Percentiles rank a stretch among this genome's conserved stretches.
Conservation (phyloP, 2,888 invertebrate species). For the Mesorhabditis sp. region DNA sequence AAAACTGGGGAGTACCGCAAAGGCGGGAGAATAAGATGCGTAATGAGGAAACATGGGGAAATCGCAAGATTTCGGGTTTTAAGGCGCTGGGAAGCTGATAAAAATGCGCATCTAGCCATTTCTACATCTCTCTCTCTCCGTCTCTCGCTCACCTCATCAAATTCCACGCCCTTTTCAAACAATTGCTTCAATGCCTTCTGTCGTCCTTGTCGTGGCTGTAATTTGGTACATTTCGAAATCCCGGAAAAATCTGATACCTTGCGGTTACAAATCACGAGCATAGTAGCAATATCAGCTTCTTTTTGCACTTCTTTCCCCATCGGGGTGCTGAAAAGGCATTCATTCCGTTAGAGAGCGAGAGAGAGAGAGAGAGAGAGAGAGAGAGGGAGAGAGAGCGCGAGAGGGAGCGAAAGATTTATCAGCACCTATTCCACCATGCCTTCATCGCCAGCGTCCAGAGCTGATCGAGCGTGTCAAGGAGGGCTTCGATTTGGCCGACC, state of each 20-base stretch:
- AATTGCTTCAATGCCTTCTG: not conserved
- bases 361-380: too few relatives aligned
- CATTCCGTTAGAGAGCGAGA: not conserved
- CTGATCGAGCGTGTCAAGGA: constrained; percentile 2
- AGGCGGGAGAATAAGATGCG: too few relatives aligned
- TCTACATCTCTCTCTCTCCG: too few relatives aligned
- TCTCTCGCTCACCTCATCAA: not conserved
- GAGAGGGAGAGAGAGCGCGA: too few relatives aligned
- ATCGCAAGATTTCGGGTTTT: too few relatives aligned
- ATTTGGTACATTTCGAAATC: not conserved
- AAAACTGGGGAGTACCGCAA: too few relatives aligned
- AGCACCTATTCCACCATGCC: not conserved
- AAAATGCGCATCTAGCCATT: too few relatives aligned
- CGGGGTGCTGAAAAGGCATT: not conserved
- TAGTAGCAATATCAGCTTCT: not conserved
- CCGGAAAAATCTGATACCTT: not conserved
- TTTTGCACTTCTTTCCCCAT: constrained; percentile 1
- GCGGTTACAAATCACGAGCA: not conserved
- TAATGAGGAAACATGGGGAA: too few relatives aligned
- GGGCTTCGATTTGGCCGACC: not conserved
- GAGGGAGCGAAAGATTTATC: not conserved
- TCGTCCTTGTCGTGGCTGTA: not conserved
- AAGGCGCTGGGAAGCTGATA: too few relatives aligned
- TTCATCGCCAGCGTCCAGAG: constrained; percentile 1
- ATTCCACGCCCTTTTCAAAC: not conserved